A percentile compares a stretch with the other conserved stretches of the same genome.
Evolutionary conservation across 2,888 invertebrate species (phyloP).

Genomic region (Nomada fabriciana): DNA sequence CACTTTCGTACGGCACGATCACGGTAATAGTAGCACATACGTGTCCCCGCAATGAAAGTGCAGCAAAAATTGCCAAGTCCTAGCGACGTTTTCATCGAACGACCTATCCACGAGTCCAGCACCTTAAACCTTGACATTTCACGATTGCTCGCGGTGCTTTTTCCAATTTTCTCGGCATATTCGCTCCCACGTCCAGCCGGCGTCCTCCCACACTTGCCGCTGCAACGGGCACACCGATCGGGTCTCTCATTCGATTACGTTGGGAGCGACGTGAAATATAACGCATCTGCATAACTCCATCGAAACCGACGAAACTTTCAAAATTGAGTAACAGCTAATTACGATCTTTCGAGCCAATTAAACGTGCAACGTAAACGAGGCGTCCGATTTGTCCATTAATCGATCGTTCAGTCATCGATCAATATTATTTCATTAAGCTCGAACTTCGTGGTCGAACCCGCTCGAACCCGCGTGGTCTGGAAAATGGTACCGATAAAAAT

Average conservation of each 20-base stretch:
- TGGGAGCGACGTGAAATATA: slow-evolving; percentile 12
- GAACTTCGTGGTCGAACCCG: no score
- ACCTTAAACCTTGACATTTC: slow-evolving; percentile 61
- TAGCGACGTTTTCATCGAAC: slow-evolving; percentile 20
- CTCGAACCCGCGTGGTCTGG: no score
- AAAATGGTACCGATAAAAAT: no score
- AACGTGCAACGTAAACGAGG: no score
- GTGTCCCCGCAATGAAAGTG: background rate
- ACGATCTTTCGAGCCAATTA: background rate
- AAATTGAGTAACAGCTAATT: background rate
- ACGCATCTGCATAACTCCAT: background rate
- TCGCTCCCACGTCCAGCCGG: background rate
- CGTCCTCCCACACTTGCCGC: slow-evolving; percentile 3
- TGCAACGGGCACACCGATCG: background rate
- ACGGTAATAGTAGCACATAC: slow-evolving; percentile 25
- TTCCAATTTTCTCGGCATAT: slow-evolving; percentile 38
- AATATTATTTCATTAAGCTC: no score
- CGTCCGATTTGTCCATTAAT: no score
- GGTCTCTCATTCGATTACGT: background rate
- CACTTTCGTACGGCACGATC: slow-evolving; percentile 1
- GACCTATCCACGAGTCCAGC: background rate
- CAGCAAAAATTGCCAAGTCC: slow-evolving; percentile 9
- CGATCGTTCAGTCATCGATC: no score
- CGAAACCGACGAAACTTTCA: background rate
- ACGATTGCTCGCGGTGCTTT: slow-evolving; percentile 9